A percentile compares a stretch with the other conserved stretches of the same genome.
These are phyloP conservation scores for Vollenhovia emeryi DNA, from an alignment of 1,140 invertebrate genomes.

Conservation along the genomic window DNA sequence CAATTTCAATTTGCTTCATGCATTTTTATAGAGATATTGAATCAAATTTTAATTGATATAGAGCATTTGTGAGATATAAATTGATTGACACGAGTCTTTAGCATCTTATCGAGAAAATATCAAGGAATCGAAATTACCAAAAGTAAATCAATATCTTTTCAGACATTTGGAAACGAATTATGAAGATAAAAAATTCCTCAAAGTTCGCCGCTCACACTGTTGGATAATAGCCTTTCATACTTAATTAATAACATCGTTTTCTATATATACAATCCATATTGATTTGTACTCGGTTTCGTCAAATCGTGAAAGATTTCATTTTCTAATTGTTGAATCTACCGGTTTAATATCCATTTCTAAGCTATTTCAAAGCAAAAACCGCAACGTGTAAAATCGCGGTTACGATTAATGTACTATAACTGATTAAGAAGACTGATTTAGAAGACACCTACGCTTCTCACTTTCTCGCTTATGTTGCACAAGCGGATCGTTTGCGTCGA, in stretches of 20 bases:
- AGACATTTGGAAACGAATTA: neutral
- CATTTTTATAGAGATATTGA: neutral
- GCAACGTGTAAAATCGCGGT: neutral
- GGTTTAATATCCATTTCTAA: neutral
- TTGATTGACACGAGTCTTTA: neutral
- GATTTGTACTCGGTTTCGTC: neutral
- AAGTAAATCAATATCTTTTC: conserved; percentile 2
- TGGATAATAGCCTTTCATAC: neutral
- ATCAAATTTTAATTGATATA: neutral
- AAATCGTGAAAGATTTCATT: neutral
- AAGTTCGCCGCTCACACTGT: neutral
- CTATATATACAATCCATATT: neutral
- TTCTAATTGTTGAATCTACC: neutral
- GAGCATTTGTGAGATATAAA: neutral
- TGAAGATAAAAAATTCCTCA: neutral
- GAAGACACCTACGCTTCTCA: neutral
- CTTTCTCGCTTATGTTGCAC: neutral
- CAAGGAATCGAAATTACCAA: neutral
- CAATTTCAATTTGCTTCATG: neutral
- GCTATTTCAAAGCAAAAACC: neutral
- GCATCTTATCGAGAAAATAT: neutral
- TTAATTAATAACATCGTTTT: too few relatives aligned
- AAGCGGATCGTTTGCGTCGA: neutral
- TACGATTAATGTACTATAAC: neutral
- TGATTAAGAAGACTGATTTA: conserved; percentile 35